phyloP scores from a whole-genome alignment of 2,888 invertebrate species.

The Epinotia ramella region DNA sequence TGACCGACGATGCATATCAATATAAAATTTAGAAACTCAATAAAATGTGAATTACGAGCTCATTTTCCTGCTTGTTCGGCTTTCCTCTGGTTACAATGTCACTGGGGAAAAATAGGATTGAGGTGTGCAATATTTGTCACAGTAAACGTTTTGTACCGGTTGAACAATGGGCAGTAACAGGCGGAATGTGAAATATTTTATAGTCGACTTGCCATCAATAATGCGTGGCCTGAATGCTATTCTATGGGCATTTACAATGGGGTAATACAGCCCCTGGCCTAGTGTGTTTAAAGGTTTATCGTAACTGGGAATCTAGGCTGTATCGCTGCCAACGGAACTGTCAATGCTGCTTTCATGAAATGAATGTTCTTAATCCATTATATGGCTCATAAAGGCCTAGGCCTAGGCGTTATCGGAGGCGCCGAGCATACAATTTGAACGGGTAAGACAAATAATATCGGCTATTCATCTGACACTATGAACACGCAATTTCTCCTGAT shows the following conservation, averaged over 20 bases:
- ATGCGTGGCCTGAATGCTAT: constrained; percentile 43
- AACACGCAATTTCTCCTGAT: constrained; percentile 44
- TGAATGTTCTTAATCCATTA: constrained; percentile 44
- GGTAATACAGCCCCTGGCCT: constrained; percentile 40
- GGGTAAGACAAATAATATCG: constrained; percentile 43
- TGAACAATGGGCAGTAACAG: constrained; percentile 39
- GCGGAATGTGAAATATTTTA: constrained; percentile 42
- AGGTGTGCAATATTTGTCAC: constrained; percentile 36
- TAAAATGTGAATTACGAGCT: background rate
- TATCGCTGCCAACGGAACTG: constrained; percentile 44
- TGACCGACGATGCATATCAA: constrained; percentile 29
- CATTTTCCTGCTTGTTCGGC: constrained; percentile 23
- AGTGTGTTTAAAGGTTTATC: constrained; percentile 44
- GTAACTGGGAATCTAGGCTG: constrained; percentile 40
- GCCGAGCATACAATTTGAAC: constrained; percentile 41
- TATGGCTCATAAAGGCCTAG: constrained; percentile 41
- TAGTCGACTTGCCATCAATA: constrained; percentile 43
- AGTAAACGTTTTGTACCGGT: constrained; percentile 25
- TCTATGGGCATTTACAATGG: constrained; percentile 39
- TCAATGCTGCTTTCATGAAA: constrained; percentile 44
- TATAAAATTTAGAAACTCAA: constrained; percentile 30
- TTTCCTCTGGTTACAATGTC: constrained; percentile 25
- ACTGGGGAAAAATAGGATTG: constrained; percentile 25
- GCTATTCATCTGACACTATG: constrained; percentile 43
- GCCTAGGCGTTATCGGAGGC: constrained; percentile 34